Evolutionary conservation across 2,113 vertebrate species (phyloP).

Genomic region (Scomber japonicus): DNA sequence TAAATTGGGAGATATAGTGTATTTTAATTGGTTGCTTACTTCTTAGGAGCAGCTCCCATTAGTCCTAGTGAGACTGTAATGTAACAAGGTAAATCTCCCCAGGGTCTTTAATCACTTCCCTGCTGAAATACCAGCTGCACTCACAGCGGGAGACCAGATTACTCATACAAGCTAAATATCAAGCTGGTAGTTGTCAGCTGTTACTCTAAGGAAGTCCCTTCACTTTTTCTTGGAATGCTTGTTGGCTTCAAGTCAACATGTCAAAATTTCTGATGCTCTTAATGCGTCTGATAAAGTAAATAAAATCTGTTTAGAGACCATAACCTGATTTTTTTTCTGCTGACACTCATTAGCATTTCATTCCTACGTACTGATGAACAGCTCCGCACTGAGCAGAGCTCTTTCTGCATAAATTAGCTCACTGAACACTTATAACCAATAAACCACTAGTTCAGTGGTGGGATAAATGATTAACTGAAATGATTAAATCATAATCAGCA

Average conservation of each 20-base stretch:
- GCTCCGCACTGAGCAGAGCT: not conserved
- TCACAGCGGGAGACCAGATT: constrained; percentile 58
- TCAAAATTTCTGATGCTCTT: not conserved
- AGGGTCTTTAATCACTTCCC: constrained; percentile 70
- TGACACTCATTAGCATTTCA: not conserved
- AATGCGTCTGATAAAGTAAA: not conserved
- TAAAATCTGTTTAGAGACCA: not conserved
- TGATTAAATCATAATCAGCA: not conserved
- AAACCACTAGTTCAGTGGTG: too few relatives aligned
- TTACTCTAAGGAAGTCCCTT: constrained; percentile 42
- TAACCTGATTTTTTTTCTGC: not conserved
- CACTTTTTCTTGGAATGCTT: constrained; percentile 28
- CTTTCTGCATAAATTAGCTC: not conserved
- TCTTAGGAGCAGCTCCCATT: constrained; percentile 29
- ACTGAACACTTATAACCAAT: too few relatives aligned
- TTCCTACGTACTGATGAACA: not conserved
- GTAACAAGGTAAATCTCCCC: constrained; percentile 68
- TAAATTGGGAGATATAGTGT: constrained; percentile 14
- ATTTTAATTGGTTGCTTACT: constrained; percentile 41
- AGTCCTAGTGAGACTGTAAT: constrained; percentile 66
- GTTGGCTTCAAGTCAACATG: not conserved
- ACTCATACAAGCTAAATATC: constrained; percentile 46
- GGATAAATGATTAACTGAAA: not conserved
- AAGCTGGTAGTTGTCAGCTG: constrained; percentile 44
- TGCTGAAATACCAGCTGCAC: constrained; percentile 69